A percentile compares a stretch with the other conserved stretches of the same genome.
These are phyloP conservation scores for Ctenochaetus hawaiiensis DNA, from an alignment of 2,797 vertebrate species.

Conservation along the genomic window DNA sequence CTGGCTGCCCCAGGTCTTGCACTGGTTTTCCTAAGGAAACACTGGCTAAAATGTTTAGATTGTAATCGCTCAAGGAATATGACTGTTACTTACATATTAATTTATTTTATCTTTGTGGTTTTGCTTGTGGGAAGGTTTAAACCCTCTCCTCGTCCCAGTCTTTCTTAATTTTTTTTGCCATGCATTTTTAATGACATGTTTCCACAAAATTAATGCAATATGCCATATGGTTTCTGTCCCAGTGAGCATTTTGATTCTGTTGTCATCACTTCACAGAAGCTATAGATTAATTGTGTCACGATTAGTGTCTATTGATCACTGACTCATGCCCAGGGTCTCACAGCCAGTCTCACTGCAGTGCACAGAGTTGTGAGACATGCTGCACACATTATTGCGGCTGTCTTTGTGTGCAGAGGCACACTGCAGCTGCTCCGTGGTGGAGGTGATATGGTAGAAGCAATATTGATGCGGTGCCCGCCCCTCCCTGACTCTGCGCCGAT, in stretches of 20 bases:
- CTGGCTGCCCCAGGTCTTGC: constrained; percentile 52
- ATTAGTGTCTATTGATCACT: constrained; percentile 11
- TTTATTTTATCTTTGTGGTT: constrained; percentile 9
- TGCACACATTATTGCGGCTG: constrained; percentile 41
- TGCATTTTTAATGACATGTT: constrained; percentile 55
- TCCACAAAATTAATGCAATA: constrained; percentile 33
- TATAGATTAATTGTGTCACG: constrained; percentile 15
- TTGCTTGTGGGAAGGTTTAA: background rate
- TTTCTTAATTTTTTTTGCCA: background rate
- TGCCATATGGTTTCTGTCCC: constrained; percentile 20
- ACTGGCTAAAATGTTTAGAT: constrained; percentile 23
- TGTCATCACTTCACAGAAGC: constrained; percentile 10
- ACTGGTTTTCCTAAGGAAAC: constrained; percentile 29
- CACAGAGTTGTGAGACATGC: constrained; percentile 42
- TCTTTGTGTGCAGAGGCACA: constrained; percentile 78
- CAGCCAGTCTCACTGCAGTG: constrained; percentile 18
- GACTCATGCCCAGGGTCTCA: background rate
- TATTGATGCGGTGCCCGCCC: constrained; percentile 85
- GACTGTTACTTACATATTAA: background rate
- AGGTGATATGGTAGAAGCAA: constrained; percentile 77
- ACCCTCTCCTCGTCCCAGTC: background rate
- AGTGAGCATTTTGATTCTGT: constrained; percentile 19
- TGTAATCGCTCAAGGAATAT: constrained; percentile 18
- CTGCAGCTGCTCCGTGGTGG: constrained; percentile 77
- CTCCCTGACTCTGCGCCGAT: constrained; percentile 82